Evolutionary conservation across 2,888 invertebrate genomes (phyloP).

Genomic region (Troglohyphantes excavatus): DNA sequence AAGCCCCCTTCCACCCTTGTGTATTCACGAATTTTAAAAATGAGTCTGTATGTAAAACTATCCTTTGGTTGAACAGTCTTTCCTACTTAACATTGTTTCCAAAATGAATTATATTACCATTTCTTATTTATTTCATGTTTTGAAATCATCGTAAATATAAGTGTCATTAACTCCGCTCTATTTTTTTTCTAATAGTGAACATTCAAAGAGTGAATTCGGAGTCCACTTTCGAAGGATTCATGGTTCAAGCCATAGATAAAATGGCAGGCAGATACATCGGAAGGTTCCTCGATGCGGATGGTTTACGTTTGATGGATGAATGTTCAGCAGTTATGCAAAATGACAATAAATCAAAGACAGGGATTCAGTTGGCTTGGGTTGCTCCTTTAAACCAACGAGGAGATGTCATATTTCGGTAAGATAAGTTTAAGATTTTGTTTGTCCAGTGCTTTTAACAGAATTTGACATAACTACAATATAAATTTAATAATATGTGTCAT

Average conservation of each 20-base stretch:
- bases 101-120: too few relatives aligned
- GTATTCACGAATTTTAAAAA: too few relatives aligned
- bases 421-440: too few relatives aligned
- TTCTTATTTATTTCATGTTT: too few relatives aligned
- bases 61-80: too few relatives aligned
- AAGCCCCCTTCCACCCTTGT: too few relatives aligned
- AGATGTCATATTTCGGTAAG: slow-evolving; percentile 79
- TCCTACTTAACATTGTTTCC: too few relatives aligned
- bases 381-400: slow-evolving; percentile 75
- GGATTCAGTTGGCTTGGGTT: slow-evolving; percentile 78
- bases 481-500: background rate
- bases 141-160: too few relatives aligned
- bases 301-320: slow-evolving; percentile 75
- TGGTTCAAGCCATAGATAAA: slow-evolving; percentile 80
- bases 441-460: background rate
- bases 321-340: slow-evolving; percentile 79
- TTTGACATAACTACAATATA: background rate
- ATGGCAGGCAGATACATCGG: slow-evolving; percentile 74
- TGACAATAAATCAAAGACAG: slow-evolving; percentile 72
- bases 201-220: slow-evolving; percentile 63
- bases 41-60: too few relatives aligned
- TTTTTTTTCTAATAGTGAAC: slow-evolving; percentile 64
- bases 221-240: slow-evolving; percentile 77
- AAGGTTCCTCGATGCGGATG: slow-evolving; percentile 77
- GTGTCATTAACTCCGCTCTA: too few relatives aligned